phyloP scores from a whole-genome alignment of 92 coral and sea anemone species.

The Parazoanthus darwini region DNA sequence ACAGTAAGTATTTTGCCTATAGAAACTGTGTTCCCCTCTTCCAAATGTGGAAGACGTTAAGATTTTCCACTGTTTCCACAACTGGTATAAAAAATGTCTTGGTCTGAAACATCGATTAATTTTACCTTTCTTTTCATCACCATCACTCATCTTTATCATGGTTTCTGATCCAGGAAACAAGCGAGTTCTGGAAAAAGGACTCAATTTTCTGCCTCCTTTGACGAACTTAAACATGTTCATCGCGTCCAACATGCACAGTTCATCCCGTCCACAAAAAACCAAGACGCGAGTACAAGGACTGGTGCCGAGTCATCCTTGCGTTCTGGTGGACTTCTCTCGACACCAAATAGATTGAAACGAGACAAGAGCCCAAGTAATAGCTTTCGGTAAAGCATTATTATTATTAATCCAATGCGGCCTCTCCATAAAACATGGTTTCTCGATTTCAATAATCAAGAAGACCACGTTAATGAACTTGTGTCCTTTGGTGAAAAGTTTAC shows the following conservation, averaged over 20 bases:
- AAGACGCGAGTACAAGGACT: neutral
- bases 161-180: slow-evolving; percentile 51
- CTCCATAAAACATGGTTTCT: too few relatives aligned
- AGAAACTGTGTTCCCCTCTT: too few relatives aligned
- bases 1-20: too few relatives aligned
- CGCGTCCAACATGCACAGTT: slow-evolving; percentile 48
- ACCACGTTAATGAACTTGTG: too few relatives aligned
- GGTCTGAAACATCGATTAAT: too few relatives aligned
- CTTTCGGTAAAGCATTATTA: neutral
- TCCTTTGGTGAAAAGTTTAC: too few relatives aligned
- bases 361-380: slow-evolving; percentile 3
- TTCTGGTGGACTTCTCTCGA: neutral
- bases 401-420: too few relatives aligned
- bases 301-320: slow-evolving; percentile 19
- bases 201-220: slow-evolving; percentile 68
- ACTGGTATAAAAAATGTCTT: too few relatives aligned
- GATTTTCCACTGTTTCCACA: too few relatives aligned
- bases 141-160: neutral
- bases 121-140: neutral
- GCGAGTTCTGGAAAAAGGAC: slow-evolving; percentile 59
- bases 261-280: slow-evolving; percentile 21
- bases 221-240: slow-evolving; percentile 72
- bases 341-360: neutral
- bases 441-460: too few relatives aligned
- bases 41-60: too few relatives aligned